Conservation (phyloP, 2,113 vertebrate genomes). For the Myrmecobius fasciatus region DNA sequence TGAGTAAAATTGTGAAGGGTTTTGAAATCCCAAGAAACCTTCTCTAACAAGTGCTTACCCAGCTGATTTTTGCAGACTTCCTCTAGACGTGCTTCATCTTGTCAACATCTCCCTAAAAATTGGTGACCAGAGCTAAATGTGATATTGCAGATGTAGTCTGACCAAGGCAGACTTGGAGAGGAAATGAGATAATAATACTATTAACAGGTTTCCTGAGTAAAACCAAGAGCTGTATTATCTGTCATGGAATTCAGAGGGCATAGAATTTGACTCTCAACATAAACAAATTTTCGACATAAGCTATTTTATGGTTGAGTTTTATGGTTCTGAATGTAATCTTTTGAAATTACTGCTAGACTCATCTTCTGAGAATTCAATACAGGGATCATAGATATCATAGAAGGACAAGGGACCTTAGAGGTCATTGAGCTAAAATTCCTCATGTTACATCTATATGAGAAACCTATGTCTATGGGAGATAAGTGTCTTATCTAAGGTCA, state of each 20-base stretch:
- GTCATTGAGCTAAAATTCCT: neutral
- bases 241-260: neutral
- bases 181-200: neutral
- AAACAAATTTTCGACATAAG: neutral
- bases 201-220: neutral
- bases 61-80: neutral
- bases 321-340: neutral
- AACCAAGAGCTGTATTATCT: neutral
- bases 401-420: neutral
- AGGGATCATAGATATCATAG: neutral
- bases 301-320: neutral
- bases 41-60: neutral
- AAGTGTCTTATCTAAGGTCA: neutral
- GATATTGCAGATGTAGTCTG: neutral
- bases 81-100: neutral
- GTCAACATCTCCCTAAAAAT: neutral
- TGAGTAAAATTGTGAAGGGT: neutral
- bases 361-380: neutral
- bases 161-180: neutral
- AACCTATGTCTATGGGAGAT: neutral
- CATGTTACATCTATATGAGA: neutral
- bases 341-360: neutral
- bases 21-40: neutral
- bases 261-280: neutral
- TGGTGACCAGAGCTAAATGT: neutral